These are phyloP conservation scores for Eriocheir sinensis DNA, from an alignment of 1,140 invertebrate genomes.

Conservation along the genomic window DNA sequence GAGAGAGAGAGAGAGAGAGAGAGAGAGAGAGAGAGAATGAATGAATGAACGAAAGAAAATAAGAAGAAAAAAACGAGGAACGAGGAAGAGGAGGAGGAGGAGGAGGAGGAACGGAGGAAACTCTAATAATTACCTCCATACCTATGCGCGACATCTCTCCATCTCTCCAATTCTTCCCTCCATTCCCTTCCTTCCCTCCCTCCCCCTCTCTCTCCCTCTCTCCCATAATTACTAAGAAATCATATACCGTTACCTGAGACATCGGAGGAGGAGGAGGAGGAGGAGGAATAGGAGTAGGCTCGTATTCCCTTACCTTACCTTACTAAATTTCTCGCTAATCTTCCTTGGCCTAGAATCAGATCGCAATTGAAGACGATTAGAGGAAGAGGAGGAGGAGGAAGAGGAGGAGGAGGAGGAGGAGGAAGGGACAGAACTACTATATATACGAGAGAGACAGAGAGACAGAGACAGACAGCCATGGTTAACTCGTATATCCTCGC, in stretches of 20 bases:
- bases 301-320: background rate
- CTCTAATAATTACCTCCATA: too few species aligned
- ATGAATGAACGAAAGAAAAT: background rate
- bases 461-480: background rate
- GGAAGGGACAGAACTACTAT: background rate
- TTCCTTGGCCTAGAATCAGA: background rate
- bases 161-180: background rate
- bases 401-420: background rate
- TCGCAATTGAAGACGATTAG: background rate
- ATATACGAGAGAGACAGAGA: background rate
- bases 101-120: too few species aligned
- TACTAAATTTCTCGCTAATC: background rate
- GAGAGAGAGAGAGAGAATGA: background rate
- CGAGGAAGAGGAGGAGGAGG: too few species aligned
- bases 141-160: background rate
- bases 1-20: background rate
- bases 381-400: background rate
- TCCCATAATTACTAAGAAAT: background rate
- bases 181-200: background rate
- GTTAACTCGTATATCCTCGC: background rate
- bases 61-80: background rate
- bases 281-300: background rate
- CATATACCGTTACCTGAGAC: too few species aligned
- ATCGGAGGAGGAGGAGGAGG: background rate
- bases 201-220: background rate